Percentiles rank a stretch among this genome's conserved stretches.
phyloP scores from a whole-genome alignment of 1,140 invertebrate species.

The Andrena cerasifolii region DNA sequence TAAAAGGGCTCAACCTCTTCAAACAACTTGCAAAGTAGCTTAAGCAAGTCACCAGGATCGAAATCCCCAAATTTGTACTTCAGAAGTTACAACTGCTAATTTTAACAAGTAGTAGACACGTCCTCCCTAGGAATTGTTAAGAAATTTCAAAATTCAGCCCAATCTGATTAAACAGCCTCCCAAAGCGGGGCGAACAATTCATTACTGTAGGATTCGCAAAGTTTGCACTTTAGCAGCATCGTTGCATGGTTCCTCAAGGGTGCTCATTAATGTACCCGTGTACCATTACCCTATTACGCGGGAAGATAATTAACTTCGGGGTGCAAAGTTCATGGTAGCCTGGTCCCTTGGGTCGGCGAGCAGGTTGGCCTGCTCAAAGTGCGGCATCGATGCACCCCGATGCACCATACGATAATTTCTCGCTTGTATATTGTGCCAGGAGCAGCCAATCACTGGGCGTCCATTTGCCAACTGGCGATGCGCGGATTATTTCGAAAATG shows the following conservation, averaged over 20 bases:
- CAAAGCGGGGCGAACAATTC: too few relatives aligned
- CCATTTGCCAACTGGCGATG: slow-evolving; percentile 9
- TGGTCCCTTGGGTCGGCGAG: background rate
- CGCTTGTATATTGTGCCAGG: background rate
- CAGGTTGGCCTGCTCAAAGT: background rate
- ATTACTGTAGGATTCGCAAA: background rate
- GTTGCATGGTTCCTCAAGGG: background rate
- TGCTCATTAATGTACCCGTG: background rate
- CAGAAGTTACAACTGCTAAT: too few relatives aligned
- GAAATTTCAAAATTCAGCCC: too few relatives aligned
- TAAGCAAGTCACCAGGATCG: too few relatives aligned
- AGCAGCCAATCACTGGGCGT: background rate
- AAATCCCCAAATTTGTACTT: too few relatives aligned
- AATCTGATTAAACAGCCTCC: too few relatives aligned
- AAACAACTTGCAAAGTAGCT: too few relatives aligned
- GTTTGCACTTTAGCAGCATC: background rate
- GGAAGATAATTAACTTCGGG: background rate
- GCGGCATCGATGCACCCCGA: background rate
- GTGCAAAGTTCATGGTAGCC: background rate
- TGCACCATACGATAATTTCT: background rate
- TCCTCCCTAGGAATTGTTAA: too few relatives aligned
- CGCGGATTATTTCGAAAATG: slow-evolving; percentile 5
- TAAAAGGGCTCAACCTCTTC: too few relatives aligned
- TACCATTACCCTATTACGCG: background rate
- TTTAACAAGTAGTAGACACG: too few relatives aligned